Percentiles rank a stretch among this genome's conserved stretches.
Evolutionary conservation across 2,113 vertebrate genomes (phyloP).

Genomic region (Dicrurus megarhynchus): DNA sequence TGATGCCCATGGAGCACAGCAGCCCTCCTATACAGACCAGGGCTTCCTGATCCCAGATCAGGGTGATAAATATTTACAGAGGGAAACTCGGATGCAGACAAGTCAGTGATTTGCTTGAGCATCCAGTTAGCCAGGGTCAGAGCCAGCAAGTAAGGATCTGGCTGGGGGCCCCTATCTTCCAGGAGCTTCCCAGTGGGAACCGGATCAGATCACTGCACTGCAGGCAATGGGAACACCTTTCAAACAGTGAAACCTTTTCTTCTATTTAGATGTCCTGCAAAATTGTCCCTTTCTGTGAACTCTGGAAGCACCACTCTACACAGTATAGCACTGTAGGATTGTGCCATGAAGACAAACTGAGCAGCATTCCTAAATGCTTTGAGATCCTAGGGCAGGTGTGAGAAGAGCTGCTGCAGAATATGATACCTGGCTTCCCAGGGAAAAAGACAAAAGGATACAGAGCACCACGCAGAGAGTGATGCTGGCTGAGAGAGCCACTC

Average conservation of each 20-base stretch:
- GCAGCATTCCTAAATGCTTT: neutral
- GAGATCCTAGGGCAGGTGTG: neutral
- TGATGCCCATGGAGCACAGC: neutral
- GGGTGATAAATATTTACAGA: neutral
- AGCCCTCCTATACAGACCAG: neutral
- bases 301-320: neutral
- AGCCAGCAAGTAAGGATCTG: neutral
- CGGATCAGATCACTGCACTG: neutral
- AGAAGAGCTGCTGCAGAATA: neutral
- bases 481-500: slow-evolving; percentile 80
- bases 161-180: neutral
- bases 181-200: neutral
- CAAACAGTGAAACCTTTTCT: neutral
- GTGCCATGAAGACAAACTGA: neutral
- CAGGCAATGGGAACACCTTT: neutral
- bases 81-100: neutral
- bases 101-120: neutral
- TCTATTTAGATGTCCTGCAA: neutral
- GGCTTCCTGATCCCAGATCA: neutral
- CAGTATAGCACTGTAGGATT: neutral
- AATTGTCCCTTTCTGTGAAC: neutral
- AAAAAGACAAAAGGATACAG: slow-evolving; percentile 84
- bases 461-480: slow-evolving; percentile 84
- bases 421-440: neutral
- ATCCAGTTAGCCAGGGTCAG: neutral